These are phyloP conservation scores for Eupsilia transversa DNA, from an alignment of 2,888 invertebrate genomes.

Conservation along the genomic window DNA sequence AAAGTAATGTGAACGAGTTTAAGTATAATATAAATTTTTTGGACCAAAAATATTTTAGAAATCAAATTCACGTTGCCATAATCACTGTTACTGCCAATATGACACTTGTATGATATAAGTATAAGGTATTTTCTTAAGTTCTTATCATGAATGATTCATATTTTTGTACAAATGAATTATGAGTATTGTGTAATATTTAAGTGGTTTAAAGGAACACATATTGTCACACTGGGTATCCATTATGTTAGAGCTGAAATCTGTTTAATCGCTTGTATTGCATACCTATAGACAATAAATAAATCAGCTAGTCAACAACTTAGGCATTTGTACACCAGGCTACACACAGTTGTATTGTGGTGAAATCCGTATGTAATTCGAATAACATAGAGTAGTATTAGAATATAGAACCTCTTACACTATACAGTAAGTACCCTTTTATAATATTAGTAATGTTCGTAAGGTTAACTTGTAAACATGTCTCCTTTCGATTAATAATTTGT, in stretches of 20 bases:
- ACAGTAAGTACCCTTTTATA: conserved; percentile 57
- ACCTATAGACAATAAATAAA: conserved; percentile 69
- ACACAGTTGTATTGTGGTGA: conserved; percentile 64
- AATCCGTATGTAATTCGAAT: conserved; percentile 58
- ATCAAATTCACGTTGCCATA: conserved; percentile 90
- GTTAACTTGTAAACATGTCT: conserved; percentile 54
- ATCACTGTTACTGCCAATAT: conserved; percentile 88
- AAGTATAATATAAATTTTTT: conserved; percentile 83
- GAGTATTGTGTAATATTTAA: conserved; percentile 67
- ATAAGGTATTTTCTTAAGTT: conserved; percentile 70
- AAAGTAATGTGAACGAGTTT: conserved; percentile 80
- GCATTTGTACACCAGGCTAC: conserved; percentile 71
- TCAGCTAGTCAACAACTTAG: conserved; percentile 80
- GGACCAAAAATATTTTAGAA: conserved; percentile 90
- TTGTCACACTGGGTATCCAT: conserved; percentile 65
- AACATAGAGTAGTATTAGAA: conserved; percentile 58
- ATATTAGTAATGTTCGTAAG: conserved; percentile 49
- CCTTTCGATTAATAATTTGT: conserved; percentile 64
- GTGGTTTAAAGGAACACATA: conserved; percentile 53
- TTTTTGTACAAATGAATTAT: conserved; percentile 83
- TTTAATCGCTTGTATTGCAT: conserved; percentile 66
- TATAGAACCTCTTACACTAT: conserved; percentile 52
- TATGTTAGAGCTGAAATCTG: conserved; percentile 67
- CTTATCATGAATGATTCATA: conserved; percentile 76
- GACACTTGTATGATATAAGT: conserved; percentile 83